phyloP scores from a whole-genome alignment of 2,797 vertebrate species.

The Danio choprae region DNA sequence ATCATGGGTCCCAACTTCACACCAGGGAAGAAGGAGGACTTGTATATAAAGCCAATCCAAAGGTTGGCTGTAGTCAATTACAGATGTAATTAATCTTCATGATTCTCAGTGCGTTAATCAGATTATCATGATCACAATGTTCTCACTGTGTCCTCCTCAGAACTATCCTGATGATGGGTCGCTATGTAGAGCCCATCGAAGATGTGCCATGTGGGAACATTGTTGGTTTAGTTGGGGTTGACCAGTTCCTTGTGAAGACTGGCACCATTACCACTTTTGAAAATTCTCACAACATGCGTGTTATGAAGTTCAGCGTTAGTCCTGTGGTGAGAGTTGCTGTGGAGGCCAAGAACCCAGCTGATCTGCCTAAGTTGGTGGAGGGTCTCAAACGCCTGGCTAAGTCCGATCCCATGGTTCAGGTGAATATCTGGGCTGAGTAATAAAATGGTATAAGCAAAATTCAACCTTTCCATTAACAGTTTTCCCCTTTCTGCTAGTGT shows the following conservation, averaged over 20 bases:
- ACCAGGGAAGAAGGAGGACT: slow-evolving; percentile 87
- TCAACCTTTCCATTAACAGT: neutral
- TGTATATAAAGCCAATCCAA: slow-evolving; percentile 89
- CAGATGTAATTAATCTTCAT: neutral
- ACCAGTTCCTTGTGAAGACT: slow-evolving; percentile 88
- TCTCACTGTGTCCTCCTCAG: slow-evolving; percentile 47
- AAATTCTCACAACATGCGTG: slow-evolving; percentile 85
- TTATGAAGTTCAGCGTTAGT: slow-evolving; percentile 91
- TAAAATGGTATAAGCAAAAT: neutral
- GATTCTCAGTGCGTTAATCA: neutral
- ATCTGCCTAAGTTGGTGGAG: slow-evolving; percentile 88
- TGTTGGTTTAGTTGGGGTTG: slow-evolving; percentile 86
- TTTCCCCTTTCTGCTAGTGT: slow-evolving; percentile 73
- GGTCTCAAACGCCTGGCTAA: slow-evolving; percentile 87
- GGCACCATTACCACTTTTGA: slow-evolving; percentile 89
- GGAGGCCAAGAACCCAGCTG: slow-evolving; percentile 87
- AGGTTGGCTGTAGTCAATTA: slow-evolving; percentile 72
- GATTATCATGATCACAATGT: neutral
- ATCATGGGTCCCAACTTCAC: slow-evolving; percentile 91
- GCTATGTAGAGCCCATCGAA: slow-evolving; percentile 87
- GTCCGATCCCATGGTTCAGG: slow-evolving; percentile 88
- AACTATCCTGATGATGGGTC: slow-evolving; percentile 91
- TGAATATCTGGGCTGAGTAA: slow-evolving; percentile 8
- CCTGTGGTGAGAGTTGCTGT: slow-evolving; percentile 86
- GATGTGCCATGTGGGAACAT: slow-evolving; percentile 90